Conservation (phyloP, 2,113 vertebrate genomes). For the Cyanoramphus novaezelandiae region DNA sequence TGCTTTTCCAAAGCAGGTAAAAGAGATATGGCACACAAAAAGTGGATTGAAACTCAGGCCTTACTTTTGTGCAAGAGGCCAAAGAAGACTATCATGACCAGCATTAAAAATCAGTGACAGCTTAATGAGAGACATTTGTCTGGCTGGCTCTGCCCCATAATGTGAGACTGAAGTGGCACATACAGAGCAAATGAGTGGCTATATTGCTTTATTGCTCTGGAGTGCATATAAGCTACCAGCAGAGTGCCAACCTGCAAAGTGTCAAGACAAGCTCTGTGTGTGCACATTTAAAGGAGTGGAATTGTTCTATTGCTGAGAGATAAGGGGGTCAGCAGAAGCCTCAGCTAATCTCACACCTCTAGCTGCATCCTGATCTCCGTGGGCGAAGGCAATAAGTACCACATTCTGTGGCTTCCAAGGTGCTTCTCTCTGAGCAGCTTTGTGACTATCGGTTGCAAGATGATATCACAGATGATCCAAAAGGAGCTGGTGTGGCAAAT, state of each 20-base stretch:
- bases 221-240: not conserved
- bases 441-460: not conserved
- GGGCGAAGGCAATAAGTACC: not conserved
- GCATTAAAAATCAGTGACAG: not conserved
- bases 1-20: not conserved
- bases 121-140: not conserved
- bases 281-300: not conserved
- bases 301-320: not conserved
- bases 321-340: not conserved
- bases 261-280: not conserved
- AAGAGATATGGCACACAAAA: not conserved
- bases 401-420: not conserved
- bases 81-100: fast-evolving
- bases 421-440: not conserved
- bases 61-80: not conserved
- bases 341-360: not conserved
- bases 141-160: not conserved
- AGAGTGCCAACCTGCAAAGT: not conserved
- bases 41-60: not conserved
- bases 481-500: not conserved
- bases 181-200: not conserved
- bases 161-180: not conserved
- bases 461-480: not conserved
- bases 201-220: not conserved
- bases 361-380: not conserved